Conservation (phyloP, 2,113 vertebrate genomes). For the Crotalus tigris region DNA sequence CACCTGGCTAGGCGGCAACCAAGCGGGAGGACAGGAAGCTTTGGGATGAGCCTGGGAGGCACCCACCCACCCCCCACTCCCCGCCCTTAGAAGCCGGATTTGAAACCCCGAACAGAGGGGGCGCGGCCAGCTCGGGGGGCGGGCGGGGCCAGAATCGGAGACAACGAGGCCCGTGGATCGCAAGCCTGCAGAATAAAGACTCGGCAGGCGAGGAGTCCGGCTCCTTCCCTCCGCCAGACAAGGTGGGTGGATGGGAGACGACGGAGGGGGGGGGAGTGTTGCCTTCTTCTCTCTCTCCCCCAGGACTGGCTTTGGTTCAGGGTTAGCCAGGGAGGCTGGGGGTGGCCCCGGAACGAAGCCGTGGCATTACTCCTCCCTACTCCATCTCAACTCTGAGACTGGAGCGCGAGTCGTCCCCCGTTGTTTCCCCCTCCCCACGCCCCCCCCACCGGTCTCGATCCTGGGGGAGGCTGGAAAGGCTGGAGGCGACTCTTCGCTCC, state of each 20-base stretch:
- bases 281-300: conserved; percentile 16
- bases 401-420: not conserved
- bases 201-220: not conserved
- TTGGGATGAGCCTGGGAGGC: not conserved
- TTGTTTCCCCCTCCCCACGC: not conserved
- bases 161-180: not conserved
- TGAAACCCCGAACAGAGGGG: not conserved
- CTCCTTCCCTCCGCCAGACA: not conserved
- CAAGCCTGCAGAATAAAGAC: not conserved
- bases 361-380: not conserved
- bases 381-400: not conserved
- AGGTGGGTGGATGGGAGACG: conserved; percentile 8
- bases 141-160: not conserved
- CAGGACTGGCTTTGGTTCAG: not conserved
- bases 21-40: not conserved
- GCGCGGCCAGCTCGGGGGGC: not conserved
- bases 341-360: not conserved
- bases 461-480: not conserved
- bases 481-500: not conserved
- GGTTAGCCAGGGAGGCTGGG: not conserved
- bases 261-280: not conserved
- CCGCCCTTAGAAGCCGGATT: not conserved
- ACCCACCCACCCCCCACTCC: not conserved
- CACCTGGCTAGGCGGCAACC: not conserved
- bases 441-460: not conserved